These are phyloP conservation scores for Ephydatia muelleri DNA, from an alignment of 37 sponge, comb jelly and placozoan genomes.

Conservation along the genomic window DNA sequence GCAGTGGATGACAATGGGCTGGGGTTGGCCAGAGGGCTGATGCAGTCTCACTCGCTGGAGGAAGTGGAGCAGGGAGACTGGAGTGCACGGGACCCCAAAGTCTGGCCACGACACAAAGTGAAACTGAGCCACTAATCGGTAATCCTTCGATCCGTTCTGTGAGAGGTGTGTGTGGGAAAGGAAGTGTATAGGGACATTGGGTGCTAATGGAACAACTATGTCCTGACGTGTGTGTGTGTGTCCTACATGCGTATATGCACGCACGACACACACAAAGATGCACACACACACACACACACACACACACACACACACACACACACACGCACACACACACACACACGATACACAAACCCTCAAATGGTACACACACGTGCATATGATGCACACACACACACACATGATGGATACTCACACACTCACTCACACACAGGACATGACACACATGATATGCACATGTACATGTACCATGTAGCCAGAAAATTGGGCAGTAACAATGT, in stretches of 20 bases:
- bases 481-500: no score
- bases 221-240: neutral
- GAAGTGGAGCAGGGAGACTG: slow-evolving; percentile 66
- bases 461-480: no score
- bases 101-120: slow-evolving; percentile 80
- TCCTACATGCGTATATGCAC: neutral
- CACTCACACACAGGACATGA: no score
- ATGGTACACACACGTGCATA: no score
- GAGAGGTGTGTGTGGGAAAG: neutral
- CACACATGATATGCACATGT: no score
- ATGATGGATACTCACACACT: neutral
- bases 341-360: no score
- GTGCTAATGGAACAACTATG: no score
- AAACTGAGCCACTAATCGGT: slow-evolving; percentile 32
- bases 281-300: neutral
- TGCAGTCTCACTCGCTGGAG: slow-evolving; percentile 25
- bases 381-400: neutral
- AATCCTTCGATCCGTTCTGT: neutral
- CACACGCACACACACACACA: no score
- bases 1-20: slow-evolving; percentile 82
- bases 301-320: neutral
- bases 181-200: neutral
- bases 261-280: neutral
- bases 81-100: slow-evolving; percentile 73
- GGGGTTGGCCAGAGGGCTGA: slow-evolving; percentile 33